Conservation (phyloP, 2,797 vertebrate genomes). For the Poeciliopsis infans region DNA sequence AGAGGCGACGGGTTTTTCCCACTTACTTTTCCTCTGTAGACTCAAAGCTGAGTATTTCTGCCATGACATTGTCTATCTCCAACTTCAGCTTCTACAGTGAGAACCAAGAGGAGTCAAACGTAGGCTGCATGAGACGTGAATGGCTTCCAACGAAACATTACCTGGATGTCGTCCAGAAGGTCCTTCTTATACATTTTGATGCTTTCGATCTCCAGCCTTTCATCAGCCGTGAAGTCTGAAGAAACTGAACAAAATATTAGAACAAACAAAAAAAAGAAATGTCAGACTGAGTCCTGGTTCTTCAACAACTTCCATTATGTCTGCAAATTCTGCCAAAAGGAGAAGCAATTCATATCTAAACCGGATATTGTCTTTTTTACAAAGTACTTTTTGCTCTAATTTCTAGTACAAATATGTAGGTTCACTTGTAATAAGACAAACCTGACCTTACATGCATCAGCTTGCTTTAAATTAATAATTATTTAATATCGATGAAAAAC, state of each 20-base stretch:
- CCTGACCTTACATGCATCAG: too few species aligned
- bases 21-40: conserved; percentile 79
- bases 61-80: conserved; percentile 81
- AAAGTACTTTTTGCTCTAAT: too few species aligned
- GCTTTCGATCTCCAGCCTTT: conserved; percentile 78
- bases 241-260: conserved; percentile 53
- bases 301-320: background rate
- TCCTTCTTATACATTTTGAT: conserved; percentile 77
- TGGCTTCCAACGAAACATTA: conserved; percentile 13
- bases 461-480: too few species aligned
- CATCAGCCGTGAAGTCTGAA: conserved; percentile 73
- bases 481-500: too few species aligned
- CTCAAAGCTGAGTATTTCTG: conserved; percentile 78
- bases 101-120: background rate
- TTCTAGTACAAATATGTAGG: too few species aligned
- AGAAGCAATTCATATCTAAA: background rate
- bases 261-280: background rate
- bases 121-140: background rate
- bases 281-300: background rate
- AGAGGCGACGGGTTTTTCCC: background rate
- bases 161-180: conserved; percentile 82
- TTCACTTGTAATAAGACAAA: too few species aligned
- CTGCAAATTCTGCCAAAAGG: background rate
- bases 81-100: conserved; percentile 75
- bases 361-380: too few species aligned